These are phyloP conservation scores for Alloscopus bannaensis DNA, from an alignment of 2,888 invertebrate species.

Conservation along the genomic window DNA sequence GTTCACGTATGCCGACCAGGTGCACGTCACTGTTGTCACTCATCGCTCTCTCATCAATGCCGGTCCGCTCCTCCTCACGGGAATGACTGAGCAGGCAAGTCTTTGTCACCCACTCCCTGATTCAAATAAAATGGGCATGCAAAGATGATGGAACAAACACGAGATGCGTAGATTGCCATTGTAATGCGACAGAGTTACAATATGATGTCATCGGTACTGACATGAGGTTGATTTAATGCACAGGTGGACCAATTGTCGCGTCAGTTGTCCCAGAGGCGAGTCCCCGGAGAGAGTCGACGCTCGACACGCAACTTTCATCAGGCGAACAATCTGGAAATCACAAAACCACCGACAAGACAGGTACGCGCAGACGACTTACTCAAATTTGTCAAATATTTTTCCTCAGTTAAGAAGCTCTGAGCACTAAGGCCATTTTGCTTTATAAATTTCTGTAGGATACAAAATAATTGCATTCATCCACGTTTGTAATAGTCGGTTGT, in stretches of 20 bases:
- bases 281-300: slow-evolving; percentile 77
- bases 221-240: neutral
- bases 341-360: slow-evolving; percentile 74
- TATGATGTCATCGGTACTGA: too few species aligned
- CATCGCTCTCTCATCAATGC: slow-evolving; percentile 74
- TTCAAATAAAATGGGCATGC: slow-evolving; percentile 7
- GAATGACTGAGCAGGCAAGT: slow-evolving; percentile 69
- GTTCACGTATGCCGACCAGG: slow-evolving; percentile 78
- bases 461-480: too few species aligned
- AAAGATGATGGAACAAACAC: too few species aligned
- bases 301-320: slow-evolving; percentile 74
- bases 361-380: slow-evolving; percentile 55
- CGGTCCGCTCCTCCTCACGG: slow-evolving; percentile 62
- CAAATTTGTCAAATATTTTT: too few species aligned
- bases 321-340: slow-evolving; percentile 74
- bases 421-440: too few species aligned
- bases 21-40: slow-evolving; percentile 77
- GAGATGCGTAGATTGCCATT: too few species aligned
- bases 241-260: slow-evolving; percentile 76
- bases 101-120: neutral
- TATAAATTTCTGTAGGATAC: neutral
- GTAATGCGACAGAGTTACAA: too few species aligned
- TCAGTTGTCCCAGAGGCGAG: slow-evolving; percentile 76
- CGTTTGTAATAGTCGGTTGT: neutral
- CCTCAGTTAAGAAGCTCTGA: too few species aligned